phyloP scores from a whole-genome alignment of 1,140 invertebrate species.

The Papilio helenus region DNA sequence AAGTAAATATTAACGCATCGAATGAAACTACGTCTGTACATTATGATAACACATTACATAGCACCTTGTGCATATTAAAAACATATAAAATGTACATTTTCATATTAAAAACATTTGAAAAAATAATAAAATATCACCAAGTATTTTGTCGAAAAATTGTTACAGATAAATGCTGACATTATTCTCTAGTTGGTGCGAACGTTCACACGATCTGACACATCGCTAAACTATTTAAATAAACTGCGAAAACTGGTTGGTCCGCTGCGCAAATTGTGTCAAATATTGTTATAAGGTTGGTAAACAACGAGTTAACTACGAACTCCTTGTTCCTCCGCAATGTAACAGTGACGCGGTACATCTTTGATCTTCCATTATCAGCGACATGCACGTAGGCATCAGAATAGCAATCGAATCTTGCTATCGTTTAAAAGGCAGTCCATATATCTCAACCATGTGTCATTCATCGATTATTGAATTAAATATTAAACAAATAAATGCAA shows the following conservation, averaged over 20 bases:
- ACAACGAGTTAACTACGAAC: not conserved
- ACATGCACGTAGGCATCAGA: not conserved
- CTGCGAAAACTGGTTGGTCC: not conserved
- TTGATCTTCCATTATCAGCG: not conserved
- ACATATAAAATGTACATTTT: not conserved
- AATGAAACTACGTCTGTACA: not conserved
- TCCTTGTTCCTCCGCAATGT: not conserved
- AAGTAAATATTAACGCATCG: not conserved
- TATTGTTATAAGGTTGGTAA: not conserved
- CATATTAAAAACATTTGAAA: not conserved
- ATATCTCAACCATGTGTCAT: no score
- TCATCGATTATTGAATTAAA: not conserved
- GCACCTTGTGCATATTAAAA: conserved; percentile 1
- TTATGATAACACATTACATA: not conserved
- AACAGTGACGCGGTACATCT: not conserved
- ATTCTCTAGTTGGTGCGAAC: not conserved
- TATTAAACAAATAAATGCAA: not conserved
- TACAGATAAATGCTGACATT: not conserved
- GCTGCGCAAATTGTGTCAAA: conserved; percentile 4
- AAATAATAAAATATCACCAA: not conserved
- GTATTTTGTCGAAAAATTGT: not conserved
- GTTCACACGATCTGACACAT: not conserved
- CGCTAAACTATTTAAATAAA: conserved; percentile 1
- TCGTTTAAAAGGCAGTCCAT: no score
- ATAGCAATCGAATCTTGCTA: no score